These are phyloP conservation scores for Xestia c-nigrum DNA, from an alignment of 2,888 invertebrate genomes.

Conservation along the genomic window DNA sequence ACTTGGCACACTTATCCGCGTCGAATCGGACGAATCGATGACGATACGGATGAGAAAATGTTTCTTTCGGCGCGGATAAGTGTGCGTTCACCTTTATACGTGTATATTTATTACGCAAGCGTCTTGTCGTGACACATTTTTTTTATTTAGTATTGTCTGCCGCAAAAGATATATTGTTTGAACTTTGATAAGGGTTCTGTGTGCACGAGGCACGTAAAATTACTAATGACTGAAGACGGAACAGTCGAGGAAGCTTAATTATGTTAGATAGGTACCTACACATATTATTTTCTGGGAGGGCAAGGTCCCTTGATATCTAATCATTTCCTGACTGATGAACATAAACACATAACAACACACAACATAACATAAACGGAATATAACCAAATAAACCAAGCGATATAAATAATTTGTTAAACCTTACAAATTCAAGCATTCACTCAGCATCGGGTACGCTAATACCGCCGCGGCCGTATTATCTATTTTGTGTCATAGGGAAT, in stretches of 20 bases:
- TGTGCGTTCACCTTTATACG: too few relatives aligned
- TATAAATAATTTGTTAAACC: neutral
- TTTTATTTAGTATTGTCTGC: slow-evolving; percentile 43
- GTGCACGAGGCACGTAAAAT: slow-evolving; percentile 1
- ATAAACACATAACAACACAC: too few relatives aligned
- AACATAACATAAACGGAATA: neutral
- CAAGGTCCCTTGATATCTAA: neutral
- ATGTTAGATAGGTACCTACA: neutral
- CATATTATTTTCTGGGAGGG: neutral
- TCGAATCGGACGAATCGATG: too few relatives aligned
- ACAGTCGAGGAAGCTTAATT: neutral
- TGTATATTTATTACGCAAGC: slow-evolving; percentile 32
- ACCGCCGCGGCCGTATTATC: too few relatives aligned
- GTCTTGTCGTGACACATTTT: slow-evolving; percentile 12
- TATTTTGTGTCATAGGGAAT: too few relatives aligned
- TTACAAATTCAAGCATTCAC: neutral
- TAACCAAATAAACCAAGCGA: neutral
- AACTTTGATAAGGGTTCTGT: slow-evolving; percentile 36
- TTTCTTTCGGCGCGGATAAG: too few relatives aligned
- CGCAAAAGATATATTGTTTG: slow-evolving; percentile 42
- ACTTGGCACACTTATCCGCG: too few relatives aligned
- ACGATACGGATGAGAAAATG: too few relatives aligned
- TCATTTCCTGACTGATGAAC: slow-evolving; percentile 5
- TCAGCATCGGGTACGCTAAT: too few relatives aligned
- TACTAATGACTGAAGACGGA: neutral